Percentiles rank a stretch among this genome's conserved stretches.
Conservation (phyloP, 2,888 invertebrate species). For the Ectemnius continuus region DNA sequence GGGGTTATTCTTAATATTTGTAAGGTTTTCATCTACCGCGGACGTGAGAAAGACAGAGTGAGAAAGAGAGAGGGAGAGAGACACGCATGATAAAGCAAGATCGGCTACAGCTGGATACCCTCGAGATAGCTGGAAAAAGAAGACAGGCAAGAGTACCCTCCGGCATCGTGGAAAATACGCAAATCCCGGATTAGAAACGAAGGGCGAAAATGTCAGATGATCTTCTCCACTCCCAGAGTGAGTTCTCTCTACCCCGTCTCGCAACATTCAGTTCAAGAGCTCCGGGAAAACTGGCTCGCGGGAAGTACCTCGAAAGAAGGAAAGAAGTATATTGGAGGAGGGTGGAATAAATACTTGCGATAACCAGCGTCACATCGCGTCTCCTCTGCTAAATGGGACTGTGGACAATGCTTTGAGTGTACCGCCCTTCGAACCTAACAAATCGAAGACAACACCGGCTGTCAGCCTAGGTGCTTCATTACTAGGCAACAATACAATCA, state of each 20-base stretch:
- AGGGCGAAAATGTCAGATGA: conserved; percentile 68
- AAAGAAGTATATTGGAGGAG: background rate
- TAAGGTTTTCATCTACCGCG: conserved; percentile 71
- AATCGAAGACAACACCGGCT: background rate
- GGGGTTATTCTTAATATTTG: conserved; percentile 75
- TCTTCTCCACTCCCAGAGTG: conserved; percentile 35
- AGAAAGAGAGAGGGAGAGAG: conserved; percentile 21
- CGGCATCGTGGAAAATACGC: conserved; percentile 59
- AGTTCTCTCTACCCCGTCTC: conserved; percentile 13
- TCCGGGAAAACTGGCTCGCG: conserved; percentile 12
- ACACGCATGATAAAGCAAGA: conserved; percentile 16
- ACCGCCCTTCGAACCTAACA: conserved; percentile 1
- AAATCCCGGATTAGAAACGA: conserved; percentile 69
- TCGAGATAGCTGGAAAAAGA: background rate
- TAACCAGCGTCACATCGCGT: background rate
- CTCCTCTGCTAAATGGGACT: background rate
- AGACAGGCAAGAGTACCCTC: conserved; percentile 30
- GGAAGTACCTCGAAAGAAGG: background rate
- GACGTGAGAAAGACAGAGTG: conserved; percentile 17
- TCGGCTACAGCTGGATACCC: background rate
- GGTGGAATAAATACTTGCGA: background rate
- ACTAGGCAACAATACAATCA: too few species aligned
- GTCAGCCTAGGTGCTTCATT: conserved; percentile 9
- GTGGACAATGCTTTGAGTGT: conserved; percentile 8
- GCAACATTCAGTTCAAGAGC: conserved; percentile 5